These are phyloP conservation scores for Drosophila pseudoananassae DNA, from an alignment of 1,140 invertebrate genomes.

Conservation along the genomic window DNA sequence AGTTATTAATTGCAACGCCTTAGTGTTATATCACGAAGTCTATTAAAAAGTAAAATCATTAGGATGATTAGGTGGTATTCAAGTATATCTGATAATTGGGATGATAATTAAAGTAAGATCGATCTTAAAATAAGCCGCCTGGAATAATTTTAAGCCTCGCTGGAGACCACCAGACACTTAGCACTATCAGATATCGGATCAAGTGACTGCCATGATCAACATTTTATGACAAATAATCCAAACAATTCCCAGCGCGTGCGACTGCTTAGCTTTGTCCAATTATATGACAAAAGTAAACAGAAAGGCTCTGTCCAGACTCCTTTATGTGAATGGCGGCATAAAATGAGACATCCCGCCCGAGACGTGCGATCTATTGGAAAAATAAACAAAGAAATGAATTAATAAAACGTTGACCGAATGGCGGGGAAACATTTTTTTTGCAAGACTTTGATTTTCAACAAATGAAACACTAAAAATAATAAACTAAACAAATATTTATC, in stretches of 20 bases:
- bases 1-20: not conserved
- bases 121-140: conserved; percentile 3
- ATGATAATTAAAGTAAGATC: not conserved
- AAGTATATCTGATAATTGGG: not conserved
- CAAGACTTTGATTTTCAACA: conserved; percentile 12
- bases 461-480: conserved; percentile 14
- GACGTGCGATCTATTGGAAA: conserved; percentile 16
- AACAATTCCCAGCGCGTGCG: conserved; percentile 41
- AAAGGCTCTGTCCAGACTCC: conserved; percentile 1
- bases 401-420: conserved; percentile 17
- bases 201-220: conserved; percentile 42
- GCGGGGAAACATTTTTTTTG: not conserved
- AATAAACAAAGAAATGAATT: conserved; percentile 41
- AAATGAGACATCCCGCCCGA: conserved; percentile 39
- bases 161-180: conserved; percentile 43
- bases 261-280: conserved; percentile 29
- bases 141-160: not conserved
- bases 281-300: conserved; percentile 27
- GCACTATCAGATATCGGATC: conserved; percentile 47
- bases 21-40: not conserved
- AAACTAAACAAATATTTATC: not conserved
- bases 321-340: conserved; percentile 5
- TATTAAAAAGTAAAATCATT: not conserved
- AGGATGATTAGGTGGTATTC: not conserved
- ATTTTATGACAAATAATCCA: conserved; percentile 49